phyloP scores from a whole-genome alignment of 2,113 vertebrate genomes.

The Zosterops borbonicus region DNA sequence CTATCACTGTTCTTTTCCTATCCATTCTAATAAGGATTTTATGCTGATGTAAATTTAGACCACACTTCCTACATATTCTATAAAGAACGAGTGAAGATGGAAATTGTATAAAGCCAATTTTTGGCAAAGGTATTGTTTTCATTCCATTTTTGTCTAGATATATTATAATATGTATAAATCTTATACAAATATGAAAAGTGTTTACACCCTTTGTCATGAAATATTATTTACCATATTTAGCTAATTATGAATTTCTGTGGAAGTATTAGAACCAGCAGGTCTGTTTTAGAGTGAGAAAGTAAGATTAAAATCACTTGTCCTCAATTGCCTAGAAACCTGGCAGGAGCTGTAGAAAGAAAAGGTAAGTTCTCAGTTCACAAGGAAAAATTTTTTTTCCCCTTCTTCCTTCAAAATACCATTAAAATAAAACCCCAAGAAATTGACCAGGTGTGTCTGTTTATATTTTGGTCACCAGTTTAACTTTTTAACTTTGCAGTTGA shows the following conservation, averaged over 20 bases:
- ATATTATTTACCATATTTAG: background rate
- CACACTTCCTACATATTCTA: background rate
- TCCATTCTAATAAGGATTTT: background rate
- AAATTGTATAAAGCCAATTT: background rate
- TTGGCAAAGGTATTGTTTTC: background rate
- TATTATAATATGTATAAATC: background rate
- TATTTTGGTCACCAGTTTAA: background rate
- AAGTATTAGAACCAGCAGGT: background rate
- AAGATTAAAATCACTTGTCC: background rate
- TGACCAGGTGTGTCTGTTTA: background rate
- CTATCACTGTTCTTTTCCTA: background rate
- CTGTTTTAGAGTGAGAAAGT: background rate
- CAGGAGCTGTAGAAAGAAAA: background rate
- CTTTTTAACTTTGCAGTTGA: background rate
- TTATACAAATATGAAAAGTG: background rate
- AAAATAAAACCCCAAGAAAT: background rate
- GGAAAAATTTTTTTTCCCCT: background rate
- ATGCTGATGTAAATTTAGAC: background rate
- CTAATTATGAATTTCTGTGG: background rate
- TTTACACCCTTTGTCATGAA: background rate
- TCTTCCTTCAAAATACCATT: background rate
- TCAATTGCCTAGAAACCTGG: background rate
- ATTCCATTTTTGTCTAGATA: background rate
- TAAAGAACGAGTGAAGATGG: background rate
- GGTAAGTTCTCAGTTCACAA: background rate